Evolutionary conservation across 1,140 invertebrate genomes (phyloP).

Genomic region (Anastrepha ludens): DNA sequence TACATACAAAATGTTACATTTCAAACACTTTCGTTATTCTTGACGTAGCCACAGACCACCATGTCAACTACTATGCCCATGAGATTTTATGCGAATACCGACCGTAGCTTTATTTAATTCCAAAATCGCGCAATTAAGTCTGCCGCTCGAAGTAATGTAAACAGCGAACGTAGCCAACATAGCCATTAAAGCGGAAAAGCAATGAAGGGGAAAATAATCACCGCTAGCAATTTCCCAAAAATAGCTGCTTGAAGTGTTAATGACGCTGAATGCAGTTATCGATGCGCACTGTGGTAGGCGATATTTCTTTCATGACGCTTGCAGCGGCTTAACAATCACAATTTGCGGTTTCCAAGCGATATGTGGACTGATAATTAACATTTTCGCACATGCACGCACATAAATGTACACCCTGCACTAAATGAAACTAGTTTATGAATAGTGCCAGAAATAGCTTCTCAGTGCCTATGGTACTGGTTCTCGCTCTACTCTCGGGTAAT

Average conservation of each 20-base stretch:
- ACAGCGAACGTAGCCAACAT: background rate
- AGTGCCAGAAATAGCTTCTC: no score
- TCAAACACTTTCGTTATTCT: no score
- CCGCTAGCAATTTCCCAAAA: background rate
- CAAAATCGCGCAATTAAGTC: conserved; percentile 12
- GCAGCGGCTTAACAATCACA: conserved; percentile 17
- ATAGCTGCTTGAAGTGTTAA: conserved; percentile 46
- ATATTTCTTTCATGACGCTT: background rate
- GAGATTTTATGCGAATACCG: no score
- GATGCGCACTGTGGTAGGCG: background rate
- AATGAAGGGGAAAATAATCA: conserved; percentile 18
- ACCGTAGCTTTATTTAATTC: background rate
- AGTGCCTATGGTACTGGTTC: no score
- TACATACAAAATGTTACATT: no score
- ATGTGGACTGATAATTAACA: conserved; percentile 24
- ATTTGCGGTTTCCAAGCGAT: background rate
- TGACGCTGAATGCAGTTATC: background rate
- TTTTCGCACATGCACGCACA: background rate
- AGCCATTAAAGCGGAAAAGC: background rate
- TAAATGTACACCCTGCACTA: background rate
- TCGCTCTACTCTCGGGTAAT: no score
- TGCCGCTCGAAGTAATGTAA: background rate
- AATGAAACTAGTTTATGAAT: no score
- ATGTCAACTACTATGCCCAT: no score
- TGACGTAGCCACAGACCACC: no score